Conservation (phyloP, 2,888 invertebrate species). For the Hecatera dysodea region DNA sequence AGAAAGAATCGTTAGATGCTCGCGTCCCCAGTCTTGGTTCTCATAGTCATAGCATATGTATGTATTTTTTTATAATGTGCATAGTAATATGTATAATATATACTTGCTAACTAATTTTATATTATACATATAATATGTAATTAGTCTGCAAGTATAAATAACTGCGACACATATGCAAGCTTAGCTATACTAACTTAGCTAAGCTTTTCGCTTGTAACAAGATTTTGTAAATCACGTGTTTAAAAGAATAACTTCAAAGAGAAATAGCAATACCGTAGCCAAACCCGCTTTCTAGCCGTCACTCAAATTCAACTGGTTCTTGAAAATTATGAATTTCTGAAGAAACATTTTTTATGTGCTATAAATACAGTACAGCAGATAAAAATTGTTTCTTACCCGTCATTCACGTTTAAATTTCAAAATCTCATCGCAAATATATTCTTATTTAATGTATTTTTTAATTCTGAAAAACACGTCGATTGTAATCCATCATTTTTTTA, state of each 20-base stretch:
- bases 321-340: background rate
- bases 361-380: no score
- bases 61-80: no score
- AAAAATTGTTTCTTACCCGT: no score
- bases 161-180: background rate
- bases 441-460: background rate
- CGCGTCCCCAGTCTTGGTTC: no score
- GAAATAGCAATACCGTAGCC: background rate
- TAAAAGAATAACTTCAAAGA: no score
- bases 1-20: no score
- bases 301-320: background rate
- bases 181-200: background rate
- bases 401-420: slow-evolving; percentile 12
- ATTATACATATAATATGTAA: no score
- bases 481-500: background rate
- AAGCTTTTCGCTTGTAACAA: background rate
- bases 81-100: no score
- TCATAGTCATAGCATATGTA: no score
- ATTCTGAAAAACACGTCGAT: background rate
- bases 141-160: no score
- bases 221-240: background rate
- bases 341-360: background rate
- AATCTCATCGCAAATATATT: background rate
- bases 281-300: background rate
- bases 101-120: no score